These are phyloP conservation scores for Vidua macroura DNA, from an alignment of 2,113 vertebrate genomes.

Conservation along the genomic window DNA sequence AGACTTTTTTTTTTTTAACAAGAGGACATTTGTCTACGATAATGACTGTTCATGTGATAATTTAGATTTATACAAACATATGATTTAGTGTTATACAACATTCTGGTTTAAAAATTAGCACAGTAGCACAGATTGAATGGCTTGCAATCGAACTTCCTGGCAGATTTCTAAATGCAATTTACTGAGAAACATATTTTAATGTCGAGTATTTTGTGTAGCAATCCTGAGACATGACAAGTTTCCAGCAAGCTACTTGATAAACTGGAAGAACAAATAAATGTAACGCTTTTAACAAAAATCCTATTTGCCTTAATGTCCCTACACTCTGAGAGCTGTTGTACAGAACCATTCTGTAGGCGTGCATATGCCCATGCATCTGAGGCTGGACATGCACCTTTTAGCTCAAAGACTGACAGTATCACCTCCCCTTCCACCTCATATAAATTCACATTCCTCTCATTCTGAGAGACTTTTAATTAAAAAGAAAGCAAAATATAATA, in stretches of 20 bases:
- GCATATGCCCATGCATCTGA: not conserved
- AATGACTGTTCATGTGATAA: not conserved
- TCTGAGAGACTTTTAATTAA: not conserved
- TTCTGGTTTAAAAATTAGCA: conserved; percentile 15
- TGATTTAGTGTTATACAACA: conserved; percentile 1
- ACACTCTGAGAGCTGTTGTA: not conserved
- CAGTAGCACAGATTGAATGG: conserved; percentile 6
- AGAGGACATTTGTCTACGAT: not conserved
- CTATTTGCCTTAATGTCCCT: not conserved
- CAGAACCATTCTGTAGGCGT: not conserved
- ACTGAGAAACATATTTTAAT: not conserved
- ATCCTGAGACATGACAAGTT: not conserved
- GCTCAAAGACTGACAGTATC: not conserved
- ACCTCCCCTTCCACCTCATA: not conserved
- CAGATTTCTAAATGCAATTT: conserved; percentile 2
- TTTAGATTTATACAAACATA: conserved; percentile 8
- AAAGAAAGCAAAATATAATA: not conserved
- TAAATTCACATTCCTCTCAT: not conserved
- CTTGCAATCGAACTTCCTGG: not conserved
- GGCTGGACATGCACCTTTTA: not conserved
- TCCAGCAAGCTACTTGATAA: not conserved
- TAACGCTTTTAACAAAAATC: not conserved
- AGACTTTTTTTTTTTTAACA: not conserved
- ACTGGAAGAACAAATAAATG: not conserved
- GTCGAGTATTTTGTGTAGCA: not conserved